phyloP scores from a whole-genome alignment of 2,113 vertebrate species.

The Larimichthys crocea region DNA sequence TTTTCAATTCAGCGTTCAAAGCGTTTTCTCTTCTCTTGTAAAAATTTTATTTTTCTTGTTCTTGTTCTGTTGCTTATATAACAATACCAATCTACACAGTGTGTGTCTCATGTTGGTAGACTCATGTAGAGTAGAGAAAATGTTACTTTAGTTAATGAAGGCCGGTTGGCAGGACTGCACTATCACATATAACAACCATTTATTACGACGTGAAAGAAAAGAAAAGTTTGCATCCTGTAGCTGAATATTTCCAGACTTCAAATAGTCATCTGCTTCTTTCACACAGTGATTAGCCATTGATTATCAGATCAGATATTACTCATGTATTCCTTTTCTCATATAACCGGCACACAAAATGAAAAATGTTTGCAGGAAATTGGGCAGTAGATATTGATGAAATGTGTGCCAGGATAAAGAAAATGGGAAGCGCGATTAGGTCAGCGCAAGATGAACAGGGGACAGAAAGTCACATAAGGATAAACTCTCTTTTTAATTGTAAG shows the following conservation, averaged over 20 bases:
- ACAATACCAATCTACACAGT: background rate
- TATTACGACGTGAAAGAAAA: background rate
- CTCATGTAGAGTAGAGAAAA: background rate
- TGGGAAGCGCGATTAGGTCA: background rate
- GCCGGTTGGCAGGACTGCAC: background rate
- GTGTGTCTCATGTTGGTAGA: background rate
- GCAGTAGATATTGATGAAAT: slow-evolving; percentile 14
- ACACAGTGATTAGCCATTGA: background rate
- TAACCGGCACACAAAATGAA: slow-evolving; percentile 22
- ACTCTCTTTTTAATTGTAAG: background rate
- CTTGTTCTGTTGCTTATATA: background rate
- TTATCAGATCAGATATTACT: background rate
- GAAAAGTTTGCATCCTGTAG: background rate
- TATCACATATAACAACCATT: background rate
- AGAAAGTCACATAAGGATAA: background rate
- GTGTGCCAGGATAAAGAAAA: slow-evolving; percentile 16
- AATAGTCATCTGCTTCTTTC: slow-evolving; percentile 9
- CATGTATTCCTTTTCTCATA: background rate
- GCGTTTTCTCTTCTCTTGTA: background rate
- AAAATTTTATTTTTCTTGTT: background rate
- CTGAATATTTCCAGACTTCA: slow-evolving; percentile 4
- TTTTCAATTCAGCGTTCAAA: background rate
- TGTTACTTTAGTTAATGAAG: background rate
- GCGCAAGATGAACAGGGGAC: slow-evolving; percentile 10
- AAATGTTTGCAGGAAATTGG: slow-evolving; percentile 35